Percentiles rank a stretch among this genome's conserved stretches.
These are phyloP conservation scores for Genyomyrus donnyi DNA, from an alignment of 2,113 vertebrate species.

Conservation along the genomic window DNA sequence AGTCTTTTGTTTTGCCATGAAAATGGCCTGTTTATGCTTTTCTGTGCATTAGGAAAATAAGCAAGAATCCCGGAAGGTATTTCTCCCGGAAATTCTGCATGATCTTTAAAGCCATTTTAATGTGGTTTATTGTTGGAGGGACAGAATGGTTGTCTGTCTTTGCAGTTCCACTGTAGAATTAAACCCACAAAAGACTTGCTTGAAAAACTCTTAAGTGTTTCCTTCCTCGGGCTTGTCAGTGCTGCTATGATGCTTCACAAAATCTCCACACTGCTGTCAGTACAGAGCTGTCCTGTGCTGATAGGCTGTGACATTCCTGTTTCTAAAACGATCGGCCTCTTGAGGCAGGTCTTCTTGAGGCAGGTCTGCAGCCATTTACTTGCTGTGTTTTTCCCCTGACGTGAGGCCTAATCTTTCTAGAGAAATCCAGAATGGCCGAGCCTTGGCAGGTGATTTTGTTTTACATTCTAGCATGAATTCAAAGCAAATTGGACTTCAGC, in stretches of 20 bases:
- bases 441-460: neutral
- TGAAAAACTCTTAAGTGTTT: neutral
- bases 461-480: neutral
- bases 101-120: neutral
- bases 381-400: neutral
- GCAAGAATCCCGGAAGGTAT: neutral
- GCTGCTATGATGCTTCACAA: neutral
- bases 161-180: neutral
- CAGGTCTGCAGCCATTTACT: neutral
- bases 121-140: neutral
- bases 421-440: neutral
- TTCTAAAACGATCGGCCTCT: neutral
- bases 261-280: neutral
- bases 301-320: neutral
- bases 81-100: conserved; percentile 16
- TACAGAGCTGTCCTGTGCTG: neutral
- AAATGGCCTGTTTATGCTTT: neutral
- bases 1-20: conserved; percentile 32
- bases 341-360: neutral
- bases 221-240: neutral
- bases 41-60: conserved; percentile 1
- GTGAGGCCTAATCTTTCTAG: neutral
- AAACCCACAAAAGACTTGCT: neutral
- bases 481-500: neutral
- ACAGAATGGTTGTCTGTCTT: neutral